A percentile compares a stretch with the other conserved stretches of the same genome.
These are phyloP conservation scores for Illadopsis cleaveri DNA, from an alignment of 2,113 vertebrate species.

Conservation along the genomic window DNA sequence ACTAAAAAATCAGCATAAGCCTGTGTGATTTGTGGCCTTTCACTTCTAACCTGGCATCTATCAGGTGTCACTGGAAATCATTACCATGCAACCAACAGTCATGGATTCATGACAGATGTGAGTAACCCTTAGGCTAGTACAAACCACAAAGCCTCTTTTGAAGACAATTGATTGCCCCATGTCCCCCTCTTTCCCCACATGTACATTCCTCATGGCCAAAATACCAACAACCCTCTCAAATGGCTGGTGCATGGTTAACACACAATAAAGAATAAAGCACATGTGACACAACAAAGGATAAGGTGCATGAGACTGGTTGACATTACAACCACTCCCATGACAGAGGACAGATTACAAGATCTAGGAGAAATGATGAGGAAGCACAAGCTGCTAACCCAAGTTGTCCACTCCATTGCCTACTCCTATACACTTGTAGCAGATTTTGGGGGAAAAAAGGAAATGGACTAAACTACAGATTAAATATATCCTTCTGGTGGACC, in stretches of 20 bases:
- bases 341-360: neutral
- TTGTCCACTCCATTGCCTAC: neutral
- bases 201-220: neutral
- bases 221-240: neutral
- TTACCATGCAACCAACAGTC: neutral
- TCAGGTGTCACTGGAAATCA: neutral
- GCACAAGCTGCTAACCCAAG: neutral
- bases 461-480: neutral
- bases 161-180: neutral
- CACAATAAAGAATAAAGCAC: neutral
- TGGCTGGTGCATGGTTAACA: neutral
- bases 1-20: neutral
- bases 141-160: neutral
- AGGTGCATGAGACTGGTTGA: rapidly evolving
- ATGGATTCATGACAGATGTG: neutral
- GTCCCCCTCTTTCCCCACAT: neutral
- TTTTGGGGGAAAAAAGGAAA: neutral
- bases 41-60: neutral
- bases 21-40: neutral
- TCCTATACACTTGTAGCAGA: neutral
- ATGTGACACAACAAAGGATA: neutral
- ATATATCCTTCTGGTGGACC: neutral
- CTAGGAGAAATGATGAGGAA: neutral
- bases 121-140: neutral
- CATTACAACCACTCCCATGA: neutral